These are phyloP conservation scores for Pipistrellus pygmaeus DNA, from an alignment of 2,797 vertebrate species.

Conservation along the genomic window DNA sequence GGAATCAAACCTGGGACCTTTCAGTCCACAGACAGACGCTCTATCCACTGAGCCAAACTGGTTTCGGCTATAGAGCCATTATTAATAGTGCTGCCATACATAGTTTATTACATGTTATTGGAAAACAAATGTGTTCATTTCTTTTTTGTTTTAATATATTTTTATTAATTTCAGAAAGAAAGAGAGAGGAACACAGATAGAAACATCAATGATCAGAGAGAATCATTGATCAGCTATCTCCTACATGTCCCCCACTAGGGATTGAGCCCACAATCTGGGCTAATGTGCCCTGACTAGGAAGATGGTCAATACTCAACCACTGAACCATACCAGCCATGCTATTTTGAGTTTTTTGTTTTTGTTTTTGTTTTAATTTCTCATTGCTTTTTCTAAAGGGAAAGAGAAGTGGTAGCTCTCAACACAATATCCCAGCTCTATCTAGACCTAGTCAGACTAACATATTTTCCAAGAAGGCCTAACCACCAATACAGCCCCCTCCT, in stretches of 20 bases:
- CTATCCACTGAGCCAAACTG: too few relatives aligned
- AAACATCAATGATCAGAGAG: too few relatives aligned
- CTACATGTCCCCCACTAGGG: too few relatives aligned
- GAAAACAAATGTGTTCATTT: neutral
- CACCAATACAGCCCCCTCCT: neutral
- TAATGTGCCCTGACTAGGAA: too few relatives aligned
- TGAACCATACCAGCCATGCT: too few relatives aligned
- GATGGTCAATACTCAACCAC: too few relatives aligned
- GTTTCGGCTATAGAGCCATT: neutral
- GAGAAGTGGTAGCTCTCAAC: neutral
- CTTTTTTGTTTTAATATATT: neutral
- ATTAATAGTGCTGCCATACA: neutral
- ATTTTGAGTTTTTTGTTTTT: neutral
- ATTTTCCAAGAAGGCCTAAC: neutral
- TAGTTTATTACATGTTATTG: neutral
- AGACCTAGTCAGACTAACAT: neutral
- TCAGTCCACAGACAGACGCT: too few relatives aligned
- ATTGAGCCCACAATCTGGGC: too few relatives aligned
- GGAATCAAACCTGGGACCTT: too few relatives aligned
- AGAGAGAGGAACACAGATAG: too few relatives aligned
- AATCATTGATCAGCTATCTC: too few relatives aligned
- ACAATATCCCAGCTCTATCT: neutral
- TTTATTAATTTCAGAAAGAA: too few relatives aligned
- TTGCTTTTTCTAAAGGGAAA: neutral
- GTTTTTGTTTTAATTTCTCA: neutral